Evolutionary conservation across 2,113 vertebrate genomes (phyloP).

Genomic region (Steatornis caripensis): DNA sequence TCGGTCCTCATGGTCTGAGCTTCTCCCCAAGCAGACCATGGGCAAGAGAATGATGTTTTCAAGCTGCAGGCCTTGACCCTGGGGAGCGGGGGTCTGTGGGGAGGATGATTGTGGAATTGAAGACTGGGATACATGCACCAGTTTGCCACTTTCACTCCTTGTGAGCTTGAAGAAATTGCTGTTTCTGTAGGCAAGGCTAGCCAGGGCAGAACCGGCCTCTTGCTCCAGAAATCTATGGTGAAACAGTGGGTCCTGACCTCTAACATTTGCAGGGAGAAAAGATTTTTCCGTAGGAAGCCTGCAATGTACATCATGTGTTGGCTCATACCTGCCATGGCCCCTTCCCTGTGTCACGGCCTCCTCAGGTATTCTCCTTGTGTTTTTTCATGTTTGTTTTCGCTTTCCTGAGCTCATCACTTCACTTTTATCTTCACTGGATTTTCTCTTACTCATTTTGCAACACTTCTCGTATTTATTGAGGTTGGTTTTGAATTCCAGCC

Average conservation of each 20-base stretch:
- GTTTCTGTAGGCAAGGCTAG: background rate
- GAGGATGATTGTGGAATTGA: background rate
- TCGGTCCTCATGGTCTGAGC: background rate
- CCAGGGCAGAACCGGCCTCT: background rate
- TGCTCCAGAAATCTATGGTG: background rate
- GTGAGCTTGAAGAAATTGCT: background rate
- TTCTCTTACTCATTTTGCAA: background rate
- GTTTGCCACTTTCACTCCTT: background rate
- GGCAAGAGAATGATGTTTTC: background rate
- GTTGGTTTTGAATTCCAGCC: background rate
- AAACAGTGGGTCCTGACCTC: background rate
- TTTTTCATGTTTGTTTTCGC: background rate
- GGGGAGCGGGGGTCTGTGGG: no score
- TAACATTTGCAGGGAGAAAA: background rate
- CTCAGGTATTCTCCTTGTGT: background rate
- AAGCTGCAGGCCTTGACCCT: background rate
- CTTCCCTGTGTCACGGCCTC: background rate
- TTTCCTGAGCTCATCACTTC: background rate
- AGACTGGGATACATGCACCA: background rate
- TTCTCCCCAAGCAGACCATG: background rate
- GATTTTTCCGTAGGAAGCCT: background rate
- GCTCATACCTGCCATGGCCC: fast-evolving
- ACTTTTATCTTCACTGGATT: background rate
- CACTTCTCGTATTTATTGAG: background rate
- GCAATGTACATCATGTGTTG: fast-evolving